Conservation (phyloP, 2,797 vertebrate species). For the Hephaestus fuliginosus region DNA sequence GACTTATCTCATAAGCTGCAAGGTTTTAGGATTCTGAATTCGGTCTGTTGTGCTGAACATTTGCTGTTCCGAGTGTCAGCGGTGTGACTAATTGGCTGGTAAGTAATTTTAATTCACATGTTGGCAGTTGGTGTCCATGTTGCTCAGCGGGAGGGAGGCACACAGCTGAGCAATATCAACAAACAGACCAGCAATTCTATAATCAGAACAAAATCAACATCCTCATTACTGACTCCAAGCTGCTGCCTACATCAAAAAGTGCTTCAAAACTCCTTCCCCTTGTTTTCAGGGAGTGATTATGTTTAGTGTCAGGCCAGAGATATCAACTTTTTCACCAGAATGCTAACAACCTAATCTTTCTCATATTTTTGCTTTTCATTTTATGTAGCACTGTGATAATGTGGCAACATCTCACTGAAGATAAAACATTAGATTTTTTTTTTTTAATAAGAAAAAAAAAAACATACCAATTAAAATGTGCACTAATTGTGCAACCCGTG, state of each 20-base stretch:
- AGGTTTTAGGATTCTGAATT: constrained; percentile 49
- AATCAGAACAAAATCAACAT: constrained; percentile 84
- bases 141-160: constrained; percentile 73
- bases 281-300: constrained; percentile 74
- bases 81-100: constrained; percentile 79
- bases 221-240: constrained; percentile 81
- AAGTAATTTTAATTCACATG: constrained; percentile 79
- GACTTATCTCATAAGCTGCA: constrained; percentile 26
- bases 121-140: constrained; percentile 80
- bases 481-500: constrained; percentile 17
- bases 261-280: constrained; percentile 67
- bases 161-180: constrained; percentile 77
- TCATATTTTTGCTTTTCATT: constrained; percentile 43
- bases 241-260: constrained; percentile 71
- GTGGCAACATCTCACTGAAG: constrained; percentile 26
- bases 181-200: constrained; percentile 77
- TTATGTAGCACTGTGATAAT: constrained; percentile 39
- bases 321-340: constrained; percentile 58
- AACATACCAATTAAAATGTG: constrained; percentile 34
- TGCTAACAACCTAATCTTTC: constrained; percentile 66
- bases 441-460: constrained; percentile 7
- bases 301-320: constrained; percentile 68
- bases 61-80: constrained; percentile 63
- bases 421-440: neutral
- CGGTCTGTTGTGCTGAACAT: constrained; percentile 68